Evolutionary conservation across 2,888 invertebrate species (phyloP), one percentile per base, ranked within the genome.

Genomic region (Polydrusus tereticollis): DNA sequence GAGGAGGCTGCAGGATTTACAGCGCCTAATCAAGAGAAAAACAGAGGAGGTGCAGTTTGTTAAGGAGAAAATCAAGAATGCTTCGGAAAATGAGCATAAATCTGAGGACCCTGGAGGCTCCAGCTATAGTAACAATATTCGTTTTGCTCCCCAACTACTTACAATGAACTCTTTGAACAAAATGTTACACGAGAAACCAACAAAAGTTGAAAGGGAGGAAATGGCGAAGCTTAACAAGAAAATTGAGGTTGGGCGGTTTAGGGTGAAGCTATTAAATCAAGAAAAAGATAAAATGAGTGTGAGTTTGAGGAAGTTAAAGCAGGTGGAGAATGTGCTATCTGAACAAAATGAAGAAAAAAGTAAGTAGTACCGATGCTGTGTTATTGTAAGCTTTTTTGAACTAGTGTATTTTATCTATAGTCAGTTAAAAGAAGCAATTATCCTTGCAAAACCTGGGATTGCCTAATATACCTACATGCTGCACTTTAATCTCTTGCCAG

Each of bases 261-360:
- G 91, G 79, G 89, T 91, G 2, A 89, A 90, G 74, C 86, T 94
- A 76, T 86, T 94, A 33, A 88, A 89, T 6, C 91, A 93, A 74
- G 93, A 94, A 83, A 88, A 91, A 78, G 89, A 91, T 67, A 88
- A 89, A 80, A 91, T 91, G 80, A 87, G 89, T 75, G 88, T 88
- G 0, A 88, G 88, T 77, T 86, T 93, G 72, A 87, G 91, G 77
- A 86, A 88, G 77, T 86, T 93, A 76, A 92, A 91, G 84, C 89
- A 90, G 80, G 88, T 86, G 79, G 89, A 91, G 76, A 87, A 88
- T 43, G 87, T 87, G 65, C 82, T 93, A 57, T 88, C 89, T 38
- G 92, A 94, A 78, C 88, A 90, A 75, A 93, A 93, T 81, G 90
- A 91, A 80, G 91, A 92, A 83, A 87, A 88, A 80, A 90, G 92